Evolutionary conservation across 2,113 vertebrate genomes (phyloP).

Genomic region (Brachypodius melanocephalos): DNA sequence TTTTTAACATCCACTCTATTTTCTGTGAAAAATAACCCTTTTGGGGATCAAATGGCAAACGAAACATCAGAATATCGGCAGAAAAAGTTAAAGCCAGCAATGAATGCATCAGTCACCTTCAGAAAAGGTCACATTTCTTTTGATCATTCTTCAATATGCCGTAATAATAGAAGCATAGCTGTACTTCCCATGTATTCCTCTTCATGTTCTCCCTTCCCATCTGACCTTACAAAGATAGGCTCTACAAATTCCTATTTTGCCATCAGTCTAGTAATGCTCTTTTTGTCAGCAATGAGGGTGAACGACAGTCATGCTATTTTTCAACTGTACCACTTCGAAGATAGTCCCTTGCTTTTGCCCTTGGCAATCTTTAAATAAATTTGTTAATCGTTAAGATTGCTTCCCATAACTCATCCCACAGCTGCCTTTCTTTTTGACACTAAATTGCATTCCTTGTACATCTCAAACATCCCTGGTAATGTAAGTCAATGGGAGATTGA

Average conservation of each 20-base stretch:
- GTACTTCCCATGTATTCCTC: neutral
- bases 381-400: neutral
- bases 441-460: neutral
- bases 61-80: neutral
- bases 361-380: neutral
- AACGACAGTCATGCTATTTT: neutral
- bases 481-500: neutral
- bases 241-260: neutral
- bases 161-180: neutral
- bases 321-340: neutral
- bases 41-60: neutral
- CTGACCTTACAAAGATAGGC: neutral
- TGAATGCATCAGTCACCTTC: neutral
- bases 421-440: neutral
- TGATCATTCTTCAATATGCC: neutral
- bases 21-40: neutral
- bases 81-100: neutral
- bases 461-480: neutral
- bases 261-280: neutral
- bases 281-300: neutral
- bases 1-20: neutral
- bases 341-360: neutral
- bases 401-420: neutral
- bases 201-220: neutral
- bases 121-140: conserved; percentile 5